Conservation (phyloP, 1,140 invertebrate genomes). For the Oryzaephilus surinamensis region DNA sequence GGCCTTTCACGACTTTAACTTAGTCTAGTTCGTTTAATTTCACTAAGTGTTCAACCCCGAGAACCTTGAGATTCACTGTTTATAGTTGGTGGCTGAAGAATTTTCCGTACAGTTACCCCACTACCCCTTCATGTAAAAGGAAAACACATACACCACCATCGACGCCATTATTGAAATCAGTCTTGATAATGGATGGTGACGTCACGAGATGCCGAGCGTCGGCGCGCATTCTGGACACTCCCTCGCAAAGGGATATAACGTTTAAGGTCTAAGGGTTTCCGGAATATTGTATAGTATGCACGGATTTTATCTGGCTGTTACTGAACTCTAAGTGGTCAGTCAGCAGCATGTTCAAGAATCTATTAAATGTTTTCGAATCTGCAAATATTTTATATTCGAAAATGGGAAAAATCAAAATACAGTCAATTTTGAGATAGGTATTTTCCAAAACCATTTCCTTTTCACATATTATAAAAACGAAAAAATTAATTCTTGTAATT, state of each 20-base stretch:
- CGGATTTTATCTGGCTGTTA: too few species aligned
- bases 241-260: conserved; percentile 13
- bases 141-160: conserved; percentile 4
- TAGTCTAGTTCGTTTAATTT: conserved; percentile 25
- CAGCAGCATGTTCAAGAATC: too few species aligned
- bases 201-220: conserved; percentile 26
- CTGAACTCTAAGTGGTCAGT: too few species aligned
- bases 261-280: background rate
- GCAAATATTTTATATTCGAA: background rate
- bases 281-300: too few species aligned
- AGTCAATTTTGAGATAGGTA: background rate
- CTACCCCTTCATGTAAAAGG: too few species aligned
- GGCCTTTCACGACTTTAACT: too few species aligned
- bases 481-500: too few species aligned
- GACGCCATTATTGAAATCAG: conserved; percentile 30
- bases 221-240: conserved; percentile 25
- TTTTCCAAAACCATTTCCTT: too few species aligned
- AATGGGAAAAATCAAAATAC: conserved; percentile 6
- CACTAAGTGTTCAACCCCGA: conserved; percentile 27
- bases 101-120: conserved; percentile 4
- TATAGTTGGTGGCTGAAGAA: conserved; percentile 9
- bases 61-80: conserved; percentile 29
- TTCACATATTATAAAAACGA: too few species aligned
- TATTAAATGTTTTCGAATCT: background rate
- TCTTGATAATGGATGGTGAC: conserved; percentile 26